phyloP scores from a whole-genome alignment of 2,888 invertebrate genomes.

The Hemaris fuciformis region DNA sequence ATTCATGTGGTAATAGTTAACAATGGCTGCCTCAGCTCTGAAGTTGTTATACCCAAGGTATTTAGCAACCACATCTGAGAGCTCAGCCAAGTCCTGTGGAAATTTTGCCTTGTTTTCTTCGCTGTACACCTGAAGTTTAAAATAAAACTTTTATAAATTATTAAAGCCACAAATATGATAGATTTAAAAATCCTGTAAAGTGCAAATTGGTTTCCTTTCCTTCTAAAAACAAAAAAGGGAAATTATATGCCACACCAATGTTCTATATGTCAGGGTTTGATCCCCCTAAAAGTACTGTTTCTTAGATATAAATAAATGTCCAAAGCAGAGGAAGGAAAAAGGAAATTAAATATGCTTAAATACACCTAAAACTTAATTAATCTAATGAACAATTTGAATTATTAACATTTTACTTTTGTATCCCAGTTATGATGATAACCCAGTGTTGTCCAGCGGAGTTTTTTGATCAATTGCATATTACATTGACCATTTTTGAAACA shows the following conservation, averaged over 20 bases:
- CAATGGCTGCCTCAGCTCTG: conserved; percentile 94
- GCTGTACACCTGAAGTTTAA: conserved; percentile 83
- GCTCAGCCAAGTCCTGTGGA: conserved; percentile 85
- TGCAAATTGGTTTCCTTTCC: too few relatives aligned
- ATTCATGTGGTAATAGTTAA: conserved; percentile 97
- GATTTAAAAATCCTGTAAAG: too few relatives aligned
- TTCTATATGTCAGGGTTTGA: too few relatives aligned
- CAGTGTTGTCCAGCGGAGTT: conserved; percentile 95
- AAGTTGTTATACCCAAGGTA: conserved; percentile 83
- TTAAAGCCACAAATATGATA: too few relatives aligned
- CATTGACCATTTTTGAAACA: conserved; percentile 67
- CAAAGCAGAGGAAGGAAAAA: too few relatives aligned
- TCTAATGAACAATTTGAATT: conserved; percentile 25
- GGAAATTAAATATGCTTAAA: too few relatives aligned
- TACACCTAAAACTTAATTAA: conserved; percentile 22
- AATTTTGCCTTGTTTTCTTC: conserved; percentile 85
- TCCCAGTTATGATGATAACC: conserved; percentile 99
- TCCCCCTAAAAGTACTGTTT: too few relatives aligned
- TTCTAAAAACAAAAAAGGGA: too few relatives aligned
- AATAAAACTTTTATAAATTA: neutral
- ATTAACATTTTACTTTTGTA: conserved; percentile 86
- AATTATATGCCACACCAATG: too few relatives aligned
- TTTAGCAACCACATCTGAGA: conserved; percentile 84
- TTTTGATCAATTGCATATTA: conserved; percentile 61
- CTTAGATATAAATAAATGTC: too few relatives aligned